Conservation (phyloP, 2,888 invertebrate species). For the Cordilura impudica region DNA sequence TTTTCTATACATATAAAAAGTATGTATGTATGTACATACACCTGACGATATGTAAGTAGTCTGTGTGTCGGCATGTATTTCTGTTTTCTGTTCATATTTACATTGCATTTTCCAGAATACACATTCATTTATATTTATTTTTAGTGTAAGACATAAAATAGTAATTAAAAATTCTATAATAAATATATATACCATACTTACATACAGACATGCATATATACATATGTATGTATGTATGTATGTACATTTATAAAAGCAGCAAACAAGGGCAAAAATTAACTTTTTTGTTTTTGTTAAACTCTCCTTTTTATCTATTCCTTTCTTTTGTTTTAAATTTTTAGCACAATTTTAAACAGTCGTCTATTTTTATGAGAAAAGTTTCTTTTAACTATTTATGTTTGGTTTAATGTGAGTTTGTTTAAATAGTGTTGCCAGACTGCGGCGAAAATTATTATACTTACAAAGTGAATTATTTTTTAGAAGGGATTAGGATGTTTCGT, state of each 20-base stretch:
- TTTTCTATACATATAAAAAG: slow-evolving; percentile 21
- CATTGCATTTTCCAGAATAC: slow-evolving; percentile 16
- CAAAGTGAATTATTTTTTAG: too few relatives aligned
- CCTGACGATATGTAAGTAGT: too few relatives aligned
- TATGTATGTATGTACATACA: slow-evolving; percentile 49
- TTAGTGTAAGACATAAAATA: slow-evolving; percentile 39
- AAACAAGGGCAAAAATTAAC: slow-evolving; percentile 23
- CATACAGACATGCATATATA: neutral
- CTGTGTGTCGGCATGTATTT: too few relatives aligned
- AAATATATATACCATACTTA: too few relatives aligned
- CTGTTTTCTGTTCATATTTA: neutral
- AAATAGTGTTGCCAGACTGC: neutral
- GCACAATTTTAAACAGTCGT: slow-evolving; percentile 65
- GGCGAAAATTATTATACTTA: too few relatives aligned
- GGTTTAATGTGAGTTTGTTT: neutral
- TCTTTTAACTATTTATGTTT: slow-evolving; percentile 43
- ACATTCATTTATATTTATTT: too few relatives aligned
- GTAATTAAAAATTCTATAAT: slow-evolving; percentile 49
- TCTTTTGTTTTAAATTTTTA: slow-evolving; percentile 55
- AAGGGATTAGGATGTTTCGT: too few relatives aligned
- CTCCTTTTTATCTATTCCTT: slow-evolving; percentile 39
- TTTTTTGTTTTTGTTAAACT: slow-evolving; percentile 32
- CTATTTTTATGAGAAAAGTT: slow-evolving; percentile 67
- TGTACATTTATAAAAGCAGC: slow-evolving; percentile 16
- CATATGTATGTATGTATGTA: neutral